Conservation (phyloP, 2,888 invertebrate genomes). For the Seira sanloemensis region DNA sequence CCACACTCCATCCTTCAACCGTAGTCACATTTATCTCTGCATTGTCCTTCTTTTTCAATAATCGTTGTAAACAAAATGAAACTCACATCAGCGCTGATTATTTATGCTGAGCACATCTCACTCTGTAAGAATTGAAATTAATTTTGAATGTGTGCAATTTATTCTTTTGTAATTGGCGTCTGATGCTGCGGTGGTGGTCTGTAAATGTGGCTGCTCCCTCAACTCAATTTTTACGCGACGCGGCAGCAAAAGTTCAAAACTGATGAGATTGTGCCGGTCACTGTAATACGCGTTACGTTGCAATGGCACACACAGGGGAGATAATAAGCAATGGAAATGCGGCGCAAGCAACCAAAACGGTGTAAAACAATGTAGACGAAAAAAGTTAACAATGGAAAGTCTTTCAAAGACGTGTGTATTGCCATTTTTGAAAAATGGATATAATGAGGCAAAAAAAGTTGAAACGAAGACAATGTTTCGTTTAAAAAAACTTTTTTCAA, state of each 20-base stretch:
- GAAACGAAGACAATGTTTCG: not conserved
- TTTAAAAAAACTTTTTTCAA: not conserved
- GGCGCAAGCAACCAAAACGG: not conserved
- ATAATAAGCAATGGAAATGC: not conserved
- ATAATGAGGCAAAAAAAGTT: constrained; percentile 4
- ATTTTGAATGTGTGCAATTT: constrained; percentile 19
- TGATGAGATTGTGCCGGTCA: not conserved
- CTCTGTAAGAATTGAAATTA: constrained; percentile 3
- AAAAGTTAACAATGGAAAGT: not conserved
- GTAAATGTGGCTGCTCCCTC: not conserved
- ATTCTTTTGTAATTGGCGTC: constrained; percentile 10
- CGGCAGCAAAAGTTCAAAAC: not conserved
- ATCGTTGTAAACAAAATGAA: constrained; percentile 2
- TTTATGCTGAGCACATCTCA: constrained; percentile 15
- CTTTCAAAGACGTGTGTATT: not conserved
- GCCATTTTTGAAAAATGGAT: not conserved
- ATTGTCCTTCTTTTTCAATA: constrained; percentile 9
- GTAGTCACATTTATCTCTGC: too few species aligned
- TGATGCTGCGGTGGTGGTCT: constrained; percentile 5
- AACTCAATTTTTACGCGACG: too few species aligned
- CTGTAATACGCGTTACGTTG: too few species aligned
- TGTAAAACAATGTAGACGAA: not conserved
- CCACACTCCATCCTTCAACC: too few species aligned
- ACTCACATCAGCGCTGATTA: constrained; percentile 8
- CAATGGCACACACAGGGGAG: too few species aligned